phyloP scores from a whole-genome alignment of 2,113 vertebrate species.

The Psilopsiagon aurifrons region DNA sequence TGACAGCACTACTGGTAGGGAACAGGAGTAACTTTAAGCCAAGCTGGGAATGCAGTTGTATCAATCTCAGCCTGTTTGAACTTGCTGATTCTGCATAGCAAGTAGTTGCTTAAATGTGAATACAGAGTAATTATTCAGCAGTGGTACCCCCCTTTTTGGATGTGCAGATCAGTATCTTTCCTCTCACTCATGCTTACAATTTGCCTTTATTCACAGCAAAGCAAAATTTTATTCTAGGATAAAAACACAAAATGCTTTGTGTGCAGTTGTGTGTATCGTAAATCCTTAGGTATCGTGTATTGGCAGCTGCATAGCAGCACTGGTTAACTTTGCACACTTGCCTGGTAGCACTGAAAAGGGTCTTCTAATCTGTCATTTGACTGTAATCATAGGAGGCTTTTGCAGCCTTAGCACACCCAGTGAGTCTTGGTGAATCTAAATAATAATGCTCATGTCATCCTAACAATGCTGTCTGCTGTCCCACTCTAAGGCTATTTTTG shows the following conservation, averaged over 20 bases:
- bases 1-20: background rate
- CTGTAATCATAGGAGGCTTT: background rate
- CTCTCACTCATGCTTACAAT: background rate
- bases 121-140: conserved; percentile 39
- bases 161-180: conserved; percentile 40
- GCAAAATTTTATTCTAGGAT: background rate
- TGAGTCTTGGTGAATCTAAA: background rate
- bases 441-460: background rate
- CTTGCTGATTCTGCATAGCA: conserved; percentile 35
- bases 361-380: background rate
- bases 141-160: background rate
- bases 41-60: conserved; percentile 18
- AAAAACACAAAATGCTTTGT: background rate
- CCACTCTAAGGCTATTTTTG: background rate
- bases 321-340: background rate
- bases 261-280: background rate
- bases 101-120: conserved; percentile 34
- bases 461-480: background rate
- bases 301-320: background rate
- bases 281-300: background rate
- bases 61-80: conserved; percentile 52
- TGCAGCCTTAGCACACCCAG: background rate
- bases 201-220: conserved; percentile 7
- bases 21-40: background rate
- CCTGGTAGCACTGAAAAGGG: background rate